Evolutionary conservation across 23 tunicate genomes (phyloP).

Genomic region (Trididemnum clinides): DNA sequence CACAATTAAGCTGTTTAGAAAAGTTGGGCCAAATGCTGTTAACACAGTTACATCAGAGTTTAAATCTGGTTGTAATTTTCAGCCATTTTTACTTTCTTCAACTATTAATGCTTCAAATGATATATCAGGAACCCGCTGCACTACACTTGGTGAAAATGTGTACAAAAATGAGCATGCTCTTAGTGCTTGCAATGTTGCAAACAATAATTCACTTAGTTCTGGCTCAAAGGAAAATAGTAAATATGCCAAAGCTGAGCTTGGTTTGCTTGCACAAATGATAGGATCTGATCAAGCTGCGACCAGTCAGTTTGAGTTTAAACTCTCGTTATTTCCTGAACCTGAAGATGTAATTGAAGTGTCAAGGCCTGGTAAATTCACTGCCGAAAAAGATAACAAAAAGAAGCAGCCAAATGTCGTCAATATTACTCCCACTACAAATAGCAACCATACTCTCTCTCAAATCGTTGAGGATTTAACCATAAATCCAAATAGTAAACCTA

Average conservation of each 20-base stretch:
- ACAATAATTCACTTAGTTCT: not conserved
- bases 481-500: not conserved
- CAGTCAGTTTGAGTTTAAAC: not conserved
- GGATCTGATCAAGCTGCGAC: conserved; percentile 27
- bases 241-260: conserved; percentile 70
- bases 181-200: not conserved
- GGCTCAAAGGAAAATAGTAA: not conserved
- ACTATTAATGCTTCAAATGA: conserved; percentile 13
- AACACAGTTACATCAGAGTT: conserved; percentile 4
- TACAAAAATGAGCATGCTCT: conserved; percentile 12
- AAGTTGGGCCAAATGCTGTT: not conserved
- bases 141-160: conserved; percentile 65
- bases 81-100: not conserved
- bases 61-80: conserved; percentile 34
- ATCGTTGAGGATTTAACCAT: conserved; percentile 64
- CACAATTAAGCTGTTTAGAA: not conserved
- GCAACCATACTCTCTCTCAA: conserved; percentile 38
- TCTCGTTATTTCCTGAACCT: not conserved
- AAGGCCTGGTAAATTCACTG: too few species aligned
- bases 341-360: not conserved
- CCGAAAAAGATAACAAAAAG: too few species aligned
- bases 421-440: conserved; percentile 41
- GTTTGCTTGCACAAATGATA: conserved; percentile 66
- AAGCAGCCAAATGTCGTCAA: conserved; percentile 14
- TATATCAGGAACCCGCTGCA: conserved; percentile 57